A percentile compares a stretch with the other conserved stretches of the same genome.
phyloP scores from a whole-genome alignment of 2,113 vertebrate species.

The Scytalopus superciliaris region DNA sequence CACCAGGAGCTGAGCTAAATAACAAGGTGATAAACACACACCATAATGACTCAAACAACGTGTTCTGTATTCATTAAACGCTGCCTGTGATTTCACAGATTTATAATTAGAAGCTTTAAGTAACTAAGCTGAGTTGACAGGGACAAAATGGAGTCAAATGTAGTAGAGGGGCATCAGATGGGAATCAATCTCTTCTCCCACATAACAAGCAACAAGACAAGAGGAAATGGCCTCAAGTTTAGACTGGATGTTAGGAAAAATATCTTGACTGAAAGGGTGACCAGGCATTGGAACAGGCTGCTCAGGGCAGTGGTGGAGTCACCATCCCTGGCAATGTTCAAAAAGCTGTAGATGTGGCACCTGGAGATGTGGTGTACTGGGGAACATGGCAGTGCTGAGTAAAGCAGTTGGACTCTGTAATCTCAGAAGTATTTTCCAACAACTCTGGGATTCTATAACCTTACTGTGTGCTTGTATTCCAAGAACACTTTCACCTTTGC shows the following conservation, averaged over 20 bases:
- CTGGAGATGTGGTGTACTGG: rapidly evolving
- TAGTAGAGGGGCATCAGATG: neutral
- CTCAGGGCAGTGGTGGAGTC: neutral
- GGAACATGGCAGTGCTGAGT: neutral
- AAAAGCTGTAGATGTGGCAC: neutral
- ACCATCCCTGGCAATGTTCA: neutral
- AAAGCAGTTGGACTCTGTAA: neutral
- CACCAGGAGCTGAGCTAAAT: constrained; percentile 30
- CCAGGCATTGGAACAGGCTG: neutral
- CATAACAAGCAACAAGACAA: neutral
- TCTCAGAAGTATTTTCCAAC: neutral
- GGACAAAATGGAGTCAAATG: neutral
- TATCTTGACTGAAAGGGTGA: neutral
- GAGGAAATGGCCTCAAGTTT: neutral
- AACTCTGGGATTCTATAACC: neutral
- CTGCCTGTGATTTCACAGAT: constrained; percentile 6
- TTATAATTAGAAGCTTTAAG: constrained; percentile 10
- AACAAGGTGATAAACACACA: neutral
- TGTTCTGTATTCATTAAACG: neutral
- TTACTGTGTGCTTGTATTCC: neutral
- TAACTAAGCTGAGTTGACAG: neutral
- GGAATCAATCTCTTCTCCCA: neutral
- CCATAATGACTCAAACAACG: neutral
- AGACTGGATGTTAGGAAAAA: neutral
- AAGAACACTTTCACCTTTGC: neutral